A percentile compares a stretch with the other conserved stretches of the same genome.
Evolutionary conservation across 2,888 invertebrate species (phyloP).

Genomic region (Matsumyia berberina): DNA sequence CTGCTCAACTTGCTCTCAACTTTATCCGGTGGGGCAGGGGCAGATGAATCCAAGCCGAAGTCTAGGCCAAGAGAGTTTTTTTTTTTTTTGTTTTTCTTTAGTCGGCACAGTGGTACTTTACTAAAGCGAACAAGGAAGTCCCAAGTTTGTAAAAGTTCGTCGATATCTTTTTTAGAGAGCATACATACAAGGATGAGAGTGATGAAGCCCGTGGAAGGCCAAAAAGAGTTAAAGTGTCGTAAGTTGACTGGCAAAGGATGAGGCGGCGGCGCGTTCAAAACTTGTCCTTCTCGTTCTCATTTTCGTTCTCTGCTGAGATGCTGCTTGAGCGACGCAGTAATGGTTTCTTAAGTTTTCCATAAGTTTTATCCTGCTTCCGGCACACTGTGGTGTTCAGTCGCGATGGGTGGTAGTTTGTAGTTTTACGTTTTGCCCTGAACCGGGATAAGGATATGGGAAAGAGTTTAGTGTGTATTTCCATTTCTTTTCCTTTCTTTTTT

Average conservation of each 20-base stretch:
- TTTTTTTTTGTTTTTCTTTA: constrained; percentile 1
- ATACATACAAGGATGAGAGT: constrained; percentile 22
- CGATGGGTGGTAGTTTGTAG: constrained; percentile 42
- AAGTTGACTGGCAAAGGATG: constrained; percentile 53
- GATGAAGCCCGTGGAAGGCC: constrained; percentile 52
- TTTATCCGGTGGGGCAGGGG: constrained; percentile 3
- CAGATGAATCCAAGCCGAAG: constrained; percentile 46
- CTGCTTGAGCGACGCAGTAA: constrained; percentile 62
- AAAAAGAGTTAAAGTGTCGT: constrained; percentile 65
- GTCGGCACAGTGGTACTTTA: constrained; percentile 29
- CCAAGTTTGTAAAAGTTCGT: constrained; percentile 59
- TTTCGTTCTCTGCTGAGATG: background rate
- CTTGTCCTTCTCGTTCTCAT: constrained; percentile 26
- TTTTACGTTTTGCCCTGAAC: constrained; percentile 37
- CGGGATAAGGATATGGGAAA: constrained; percentile 6
- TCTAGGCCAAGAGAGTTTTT: constrained; percentile 29
- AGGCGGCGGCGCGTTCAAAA: constrained; percentile 20
- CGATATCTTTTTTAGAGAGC: constrained; percentile 48
- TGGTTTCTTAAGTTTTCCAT: constrained; percentile 73
- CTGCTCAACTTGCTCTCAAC: constrained; percentile 11
- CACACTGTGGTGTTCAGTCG: constrained; percentile 21
- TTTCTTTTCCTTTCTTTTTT: constrained; percentile 26
- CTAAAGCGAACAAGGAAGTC: constrained; percentile 56
- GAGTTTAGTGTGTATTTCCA: no score
- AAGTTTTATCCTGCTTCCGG: constrained; percentile 72